phyloP scores from a whole-genome alignment of 1,140 invertebrate species.

The Dolichoris vasculosae region DNA sequence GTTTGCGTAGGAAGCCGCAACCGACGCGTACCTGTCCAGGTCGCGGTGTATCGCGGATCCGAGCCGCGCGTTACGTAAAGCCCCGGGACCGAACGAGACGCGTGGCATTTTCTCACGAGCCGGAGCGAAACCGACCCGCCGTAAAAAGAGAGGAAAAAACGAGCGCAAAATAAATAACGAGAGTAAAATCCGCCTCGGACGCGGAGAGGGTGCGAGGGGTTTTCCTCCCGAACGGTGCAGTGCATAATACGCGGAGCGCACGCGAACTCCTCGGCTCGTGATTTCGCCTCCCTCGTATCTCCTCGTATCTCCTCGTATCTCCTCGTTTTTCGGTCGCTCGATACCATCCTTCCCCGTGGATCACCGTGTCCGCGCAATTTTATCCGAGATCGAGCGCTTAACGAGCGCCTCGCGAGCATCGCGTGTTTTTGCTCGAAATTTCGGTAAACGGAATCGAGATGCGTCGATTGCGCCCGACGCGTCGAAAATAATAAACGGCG shows the following conservation, averaged over 20 bases:
- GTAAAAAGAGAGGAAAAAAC: too few species aligned
- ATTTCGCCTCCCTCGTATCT: background rate
- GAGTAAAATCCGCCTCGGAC: too few species aligned
- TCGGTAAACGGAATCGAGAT: background rate
- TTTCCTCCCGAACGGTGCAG: constrained; percentile 1
- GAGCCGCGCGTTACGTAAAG: constrained; percentile 9
- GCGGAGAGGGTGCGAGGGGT: background rate
- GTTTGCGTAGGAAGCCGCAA: constrained; percentile 11
- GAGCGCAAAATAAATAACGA: background rate
- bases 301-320: background rate
- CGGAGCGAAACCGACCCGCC: background rate
- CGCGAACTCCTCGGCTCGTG: constrained; percentile 1
- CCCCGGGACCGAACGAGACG: background rate
- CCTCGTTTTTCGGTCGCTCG: background rate
- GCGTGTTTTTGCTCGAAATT: background rate
- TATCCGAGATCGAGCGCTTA: background rate
- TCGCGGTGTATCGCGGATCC: background rate
- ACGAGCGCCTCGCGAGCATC: background rate
- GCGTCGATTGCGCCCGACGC: background rate
- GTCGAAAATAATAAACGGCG: too few species aligned
- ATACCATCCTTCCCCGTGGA: background rate
- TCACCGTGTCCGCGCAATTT: background rate
- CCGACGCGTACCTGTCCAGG: background rate
- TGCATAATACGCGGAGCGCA: constrained; percentile 4
- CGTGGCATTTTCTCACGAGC: constrained; percentile 41